Base-by-base conservation (phyloP, 1,140 invertebrate species). In the Hycleus cichorii region DNA sequence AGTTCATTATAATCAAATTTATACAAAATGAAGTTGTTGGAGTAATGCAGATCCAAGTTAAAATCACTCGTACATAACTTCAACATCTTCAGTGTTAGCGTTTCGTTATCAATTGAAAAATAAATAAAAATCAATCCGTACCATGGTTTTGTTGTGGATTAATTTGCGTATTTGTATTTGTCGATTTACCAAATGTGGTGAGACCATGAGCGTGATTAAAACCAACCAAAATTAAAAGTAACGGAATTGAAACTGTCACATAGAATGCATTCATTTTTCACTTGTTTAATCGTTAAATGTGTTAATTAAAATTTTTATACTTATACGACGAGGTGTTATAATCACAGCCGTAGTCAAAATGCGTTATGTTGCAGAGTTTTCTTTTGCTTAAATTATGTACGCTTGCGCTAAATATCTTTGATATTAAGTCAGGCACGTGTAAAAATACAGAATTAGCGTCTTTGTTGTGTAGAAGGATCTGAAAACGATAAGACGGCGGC, bases 181-280 rank as follows among this genome's bases (percentile, higher is more conserved):
- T 65, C 4, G 72, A 63, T 55, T 72, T 73, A 25, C 72, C 72
- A 56, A 73, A 73, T 42, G 72, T 73, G 0, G 72, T 71, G 7
- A 73, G 59, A 46, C 72, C 72, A 55, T 73, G 72, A 46, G 72
- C 72, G 58, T 73, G 72, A 56, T 73, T 73, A 60, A 73, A 73
- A 56, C 72, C 72, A 47, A 68, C 72, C 10, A 73, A 57, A 45
- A 73, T 62, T 47, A 73, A 57, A 24, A 73, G 58, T 9, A 73
- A 45, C 12, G 72, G 70, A 57, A 73, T 69, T 39, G 70, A 73
- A 67, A 73, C 70, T 60, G 67, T 72, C 64, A 73, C 70, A 63
- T 71, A 72, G 38, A 72, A 61, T 59, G 65, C 69, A 64, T 73
- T 73, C 72, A 73, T 73, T 50, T 66, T 69, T 52, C 57, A 40